Evolutionary conservation across 2,113 vertebrate species (phyloP), one percentile per base, ranked within the genome.

Genomic region (Nipponia nippon): DNA sequence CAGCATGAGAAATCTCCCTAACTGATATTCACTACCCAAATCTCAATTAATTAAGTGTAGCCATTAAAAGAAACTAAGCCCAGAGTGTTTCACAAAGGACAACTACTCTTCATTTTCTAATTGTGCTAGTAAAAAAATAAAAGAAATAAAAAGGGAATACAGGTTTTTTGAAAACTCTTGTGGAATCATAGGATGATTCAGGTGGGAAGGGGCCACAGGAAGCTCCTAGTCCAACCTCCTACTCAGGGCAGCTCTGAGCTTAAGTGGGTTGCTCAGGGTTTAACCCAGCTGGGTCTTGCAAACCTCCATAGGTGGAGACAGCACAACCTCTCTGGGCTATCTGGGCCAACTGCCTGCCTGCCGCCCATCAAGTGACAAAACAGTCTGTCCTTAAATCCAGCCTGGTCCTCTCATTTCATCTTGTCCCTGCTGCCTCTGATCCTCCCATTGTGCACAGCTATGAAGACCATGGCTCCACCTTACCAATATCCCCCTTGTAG

Each of bases 361-460:
- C 30, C 29, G 50, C 18, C 10, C 2, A 0, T 62, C 40, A 32
- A 59, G 22, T 7, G 16, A 66, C 30, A 29, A 40, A 79, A 30
- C 29, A 26, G 16, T 6, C 36, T 63, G 36, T n/a, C 26, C 23
- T 58, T 59, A 61, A 30, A 71, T 15, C 17, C 32, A n/a, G 10
- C 2, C 27, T 36, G 23, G 20, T 6, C 23, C n/a, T n/a, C 26
- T 23, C 1, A 0, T 42, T 66, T 49, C 8, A 16, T 32, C 62
- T 38, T 29, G 16, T 20, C 23, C 16, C 49, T 50, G 12, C 32
- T 29, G 19, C 18, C 50, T 38, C 49, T 49, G 32, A 29, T 14
- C n/a, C n/a, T 44, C 11, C 14, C 29, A 50, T 7, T 1, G 1
- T 3, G 13, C 42, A 7, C 32, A 46, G 1, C 32, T 25, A 6